Evolutionary conservation across 23 tunicate species (phyloP), one percentile per base, ranked within the genome.

Genomic region (Ascidia mentula): DNA sequence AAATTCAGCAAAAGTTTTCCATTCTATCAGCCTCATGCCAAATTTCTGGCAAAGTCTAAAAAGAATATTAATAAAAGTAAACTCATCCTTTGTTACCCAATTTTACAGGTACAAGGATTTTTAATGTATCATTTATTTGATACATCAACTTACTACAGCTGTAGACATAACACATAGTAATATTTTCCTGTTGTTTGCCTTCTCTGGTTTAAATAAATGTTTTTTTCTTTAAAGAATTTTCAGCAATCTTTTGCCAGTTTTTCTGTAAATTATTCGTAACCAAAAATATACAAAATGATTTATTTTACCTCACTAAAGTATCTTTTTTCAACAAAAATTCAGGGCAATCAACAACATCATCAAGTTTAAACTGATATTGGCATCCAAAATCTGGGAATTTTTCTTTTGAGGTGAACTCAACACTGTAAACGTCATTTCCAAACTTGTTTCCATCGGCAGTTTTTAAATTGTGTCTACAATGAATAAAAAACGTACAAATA

Each of bases 311-410:
- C 15, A 80, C 87, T 32, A 93, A 80, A n/a, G 76, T 72, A 32
- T 88, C 75, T 38, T 83, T 84, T 36, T 80, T 76, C 0, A 84
- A 77, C 20, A 93, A 90, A 69, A 84, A 93, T 75, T 93, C 98
- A 6, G 92, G 98, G 38, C 98, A 93, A 73, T 93, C 92, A 18
- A 93, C 98, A 46, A 93, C 98, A 26, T 80, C 98, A 38, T 88
- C 85, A 0, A 93, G 72, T 46, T 88, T 72, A 77, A 93, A 93
- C 42, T 77, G 81, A 69, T 93, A 93, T 76, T 80, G 80, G 83
- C 91, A 90, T 20, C 92, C 92, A 69, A 87, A 93, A 24, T 93
- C 98, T 0, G 80, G 38, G 73, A 93, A 93, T 24, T 65, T 18
- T 46, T 93, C 93, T 36, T 80, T 77, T 17, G 81, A 72, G 12